Evolutionary conservation across 1,140 invertebrate species (phyloP).

Genomic region (Ostrea edulis): DNA sequence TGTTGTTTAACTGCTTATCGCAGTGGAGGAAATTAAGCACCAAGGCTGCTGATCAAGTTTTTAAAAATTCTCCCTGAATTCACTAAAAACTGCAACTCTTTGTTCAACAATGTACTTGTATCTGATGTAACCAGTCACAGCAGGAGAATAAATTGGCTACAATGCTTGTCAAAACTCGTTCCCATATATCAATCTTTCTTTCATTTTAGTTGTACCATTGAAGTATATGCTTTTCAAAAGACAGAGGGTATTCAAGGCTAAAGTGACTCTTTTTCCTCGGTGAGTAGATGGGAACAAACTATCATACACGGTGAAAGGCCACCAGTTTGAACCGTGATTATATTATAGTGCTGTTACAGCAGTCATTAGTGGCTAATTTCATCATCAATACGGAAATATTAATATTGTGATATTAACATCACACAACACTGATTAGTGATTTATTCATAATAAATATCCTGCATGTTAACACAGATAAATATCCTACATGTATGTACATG

Average conservation of each 20-base stretch:
- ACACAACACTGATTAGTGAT: too few relatives aligned
- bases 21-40: background rate
- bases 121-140: too few relatives aligned
- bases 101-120: background rate
- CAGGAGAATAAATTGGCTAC: background rate
- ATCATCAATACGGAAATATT: too few relatives aligned
- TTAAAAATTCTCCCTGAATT: background rate
- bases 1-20: background rate
- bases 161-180: background rate
- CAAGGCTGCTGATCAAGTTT: background rate
- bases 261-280: background rate
- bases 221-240: conserved; percentile 12
- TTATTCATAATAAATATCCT: too few relatives aligned
- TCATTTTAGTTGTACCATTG: conserved; percentile 36
- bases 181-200: background rate
- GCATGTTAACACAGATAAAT: too few relatives aligned
- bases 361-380: too few relatives aligned
- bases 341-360: too few relatives aligned
- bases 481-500: too few relatives aligned
- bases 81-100: background rate
- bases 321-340: too few relatives aligned
- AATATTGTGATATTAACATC: too few relatives aligned
- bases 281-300: background rate
- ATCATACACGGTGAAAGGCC: background rate
- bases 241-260: conserved; percentile 31